Percentiles rank a stretch among this genome's conserved stretches.
These are phyloP conservation scores for Camarhynchus parvulus DNA, from an alignment of 2,113 vertebrate species.

Conservation along the genomic window DNA sequence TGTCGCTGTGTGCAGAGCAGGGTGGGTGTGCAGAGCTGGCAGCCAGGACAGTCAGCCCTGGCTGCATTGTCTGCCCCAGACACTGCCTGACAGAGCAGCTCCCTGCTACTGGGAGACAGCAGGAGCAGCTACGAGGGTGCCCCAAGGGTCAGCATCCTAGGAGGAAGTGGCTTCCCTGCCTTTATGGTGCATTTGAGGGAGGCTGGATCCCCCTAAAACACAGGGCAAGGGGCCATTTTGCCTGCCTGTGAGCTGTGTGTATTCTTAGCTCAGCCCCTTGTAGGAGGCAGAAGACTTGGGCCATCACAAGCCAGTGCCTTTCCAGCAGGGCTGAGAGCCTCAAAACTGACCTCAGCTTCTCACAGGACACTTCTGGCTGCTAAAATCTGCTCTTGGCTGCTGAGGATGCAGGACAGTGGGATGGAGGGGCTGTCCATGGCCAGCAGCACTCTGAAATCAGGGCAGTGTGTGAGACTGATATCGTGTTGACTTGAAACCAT, in stretches of 20 bases:
- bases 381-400: not conserved
- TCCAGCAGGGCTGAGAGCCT: not conserved
- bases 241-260: not conserved
- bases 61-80: not conserved
- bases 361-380: not conserved
- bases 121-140: not conserved
- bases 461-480: not conserved
- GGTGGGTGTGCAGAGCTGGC: not conserved
- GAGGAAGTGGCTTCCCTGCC: not conserved
- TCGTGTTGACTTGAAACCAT: not conserved
- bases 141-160: not conserved
- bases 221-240: not conserved
- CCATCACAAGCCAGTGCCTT: not conserved
- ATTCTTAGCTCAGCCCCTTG: not conserved
- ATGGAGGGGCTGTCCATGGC: not conserved
- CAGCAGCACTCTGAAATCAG: not conserved
- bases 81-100: accelerated
- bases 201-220: not conserved
- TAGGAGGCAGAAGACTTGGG: not conserved
- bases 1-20: not conserved
- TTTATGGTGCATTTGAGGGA: not conserved
- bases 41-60: not conserved
- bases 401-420: not conserved
- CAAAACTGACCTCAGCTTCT: not conserved
- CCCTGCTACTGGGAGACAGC: not conserved